Base-by-base conservation (phyloP, 2,113 vertebrate genomes). In the Aphyosemion australe region DNA sequence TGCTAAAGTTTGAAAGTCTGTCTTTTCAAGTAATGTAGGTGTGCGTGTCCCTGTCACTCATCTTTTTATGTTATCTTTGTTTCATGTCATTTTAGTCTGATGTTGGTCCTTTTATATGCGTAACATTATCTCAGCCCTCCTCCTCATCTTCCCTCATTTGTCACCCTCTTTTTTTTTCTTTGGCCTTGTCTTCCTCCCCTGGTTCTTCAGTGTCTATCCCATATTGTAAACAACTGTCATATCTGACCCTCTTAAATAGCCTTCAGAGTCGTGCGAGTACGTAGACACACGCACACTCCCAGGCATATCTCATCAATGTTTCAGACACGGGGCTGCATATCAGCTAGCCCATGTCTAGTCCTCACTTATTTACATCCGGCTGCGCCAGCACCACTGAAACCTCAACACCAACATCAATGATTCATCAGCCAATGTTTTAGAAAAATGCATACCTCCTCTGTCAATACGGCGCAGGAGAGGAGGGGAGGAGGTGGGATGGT, bases 341-440 rank as follows among this genome's bases (percentile, higher is more conserved):
- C 86, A 88, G 80, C 82, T 64, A 67, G 74, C 82, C 76, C 80
- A 84, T 84, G 79, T 74, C 83, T 85, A 58, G 78, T 68, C 87
- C 86, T 89, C 89, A 90, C 86, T 90, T 90, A 90, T 90, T 90
- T 90, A 90, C 89, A 90, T 90, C 89, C 89, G 87, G 87, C 87
- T 76, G 78, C 80, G 78, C 82, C 84, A 12, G 73, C 59, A 79
- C 84, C 86, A 88, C 86, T 89, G 89, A 90, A 89, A 90, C 87
- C 89, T 84, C 87, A 80, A 84, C 84, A 83, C 83, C 78, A 80
- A 74, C 89, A 90, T 90, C 86, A 90, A 90, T 89, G 89, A 90
- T 90, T 90, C 89, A 90, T 90, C 73, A 88, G 84, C 74, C 86
- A 79, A 74, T 88, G 86, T 89, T 90, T 90, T 89, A 90, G 89